These are phyloP conservation scores for Halictus rubicundus DNA, from an alignment of 1,140 invertebrate genomes.

Conservation along the genomic window DNA sequence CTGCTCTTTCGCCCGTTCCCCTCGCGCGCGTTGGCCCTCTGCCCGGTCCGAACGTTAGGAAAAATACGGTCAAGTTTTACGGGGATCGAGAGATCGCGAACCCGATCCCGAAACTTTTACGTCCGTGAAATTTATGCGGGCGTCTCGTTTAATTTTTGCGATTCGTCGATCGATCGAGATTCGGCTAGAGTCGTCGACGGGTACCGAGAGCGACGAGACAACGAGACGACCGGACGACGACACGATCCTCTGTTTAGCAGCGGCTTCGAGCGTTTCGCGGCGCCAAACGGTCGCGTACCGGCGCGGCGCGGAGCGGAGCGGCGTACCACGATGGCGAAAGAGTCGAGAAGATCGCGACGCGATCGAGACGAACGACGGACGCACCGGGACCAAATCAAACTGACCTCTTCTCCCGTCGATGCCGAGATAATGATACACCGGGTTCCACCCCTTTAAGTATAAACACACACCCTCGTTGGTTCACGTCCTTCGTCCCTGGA, in stretches of 20 bases:
- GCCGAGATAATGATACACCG: conserved; percentile 70
- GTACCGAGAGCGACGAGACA: not conserved
- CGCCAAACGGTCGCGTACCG: no score
- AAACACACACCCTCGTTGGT: conserved; percentile 63
- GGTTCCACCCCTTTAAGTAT: conserved; percentile 68
- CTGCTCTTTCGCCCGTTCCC: conserved; percentile 9
- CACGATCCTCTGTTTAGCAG: no score
- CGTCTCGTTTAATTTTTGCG: conserved; percentile 6
- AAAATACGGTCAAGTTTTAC: conserved; percentile 28
- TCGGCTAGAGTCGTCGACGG: not conserved
- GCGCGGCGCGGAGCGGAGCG: no score
- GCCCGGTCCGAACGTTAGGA: conserved; percentile 16
- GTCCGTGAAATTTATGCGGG: not conserved
- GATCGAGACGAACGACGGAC: conserved; percentile 26
- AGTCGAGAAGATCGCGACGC: conserved; percentile 56
- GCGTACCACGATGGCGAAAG: no score
- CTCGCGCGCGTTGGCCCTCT: conserved; percentile 27
- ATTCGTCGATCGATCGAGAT: not conserved
- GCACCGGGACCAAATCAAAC: conserved; percentile 17
- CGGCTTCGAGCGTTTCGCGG: no score
- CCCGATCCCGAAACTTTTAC: not conserved
- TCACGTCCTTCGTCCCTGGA: conserved; percentile 13
- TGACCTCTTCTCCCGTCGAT: conserved; percentile 36
- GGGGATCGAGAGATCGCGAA: conserved; percentile 4
- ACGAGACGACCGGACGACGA: no score